Evolutionary conservation across 1,140 invertebrate genomes (phyloP), one percentile per base, ranked within the genome.

Genomic region (Temnothorax longispinosus): DNA sequence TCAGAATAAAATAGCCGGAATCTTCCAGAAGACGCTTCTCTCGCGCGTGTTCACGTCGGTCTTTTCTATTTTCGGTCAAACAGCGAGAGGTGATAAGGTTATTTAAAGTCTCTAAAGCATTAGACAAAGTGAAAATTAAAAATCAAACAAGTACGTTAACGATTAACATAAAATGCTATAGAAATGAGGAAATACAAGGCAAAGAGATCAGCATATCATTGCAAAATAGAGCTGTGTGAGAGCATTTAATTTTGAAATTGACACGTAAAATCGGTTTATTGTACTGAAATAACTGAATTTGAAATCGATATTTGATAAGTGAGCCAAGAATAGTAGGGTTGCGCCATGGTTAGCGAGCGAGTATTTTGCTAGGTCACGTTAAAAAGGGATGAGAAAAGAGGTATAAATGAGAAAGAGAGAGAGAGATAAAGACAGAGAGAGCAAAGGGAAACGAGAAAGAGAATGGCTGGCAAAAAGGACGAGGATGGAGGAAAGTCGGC

Each of bases 11-110:
- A 87, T 82, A 67, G 88, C 52, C 65, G 47, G 85, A 58, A 82
- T 89, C 88, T 89, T 89, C 78, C 69, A 56, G 78, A 50, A 21
- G 41, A 44, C 47, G 52, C 27, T 21, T 67, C 13, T 82, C 54
- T 74, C 41, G 52, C 52, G 11, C 21, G 6, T 44, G 47, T 71
- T 21, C 5, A 47, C n/a, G 44, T 65, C 50, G 47, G 4, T 5
- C 27, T 47, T 74, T 60, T 52, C 7, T 35, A 41, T 38, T 82
- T 47, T 72, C 11, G 27, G 18, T 67, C 15, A 11, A 56, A 27
- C 41, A 38, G 10, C 18, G 44, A 35, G 11, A 44, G 0, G 13
- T 27, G n/a, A 65, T 50, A 2, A 27, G 27, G 27, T 27, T 27
- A 50, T 32, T n/a, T 15, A 56, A 44, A 81, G n/a, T 58, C 27